Evolutionary conservation across 2,113 vertebrate genomes (phyloP).

Genomic region (Miniopterus natalensis): DNA sequence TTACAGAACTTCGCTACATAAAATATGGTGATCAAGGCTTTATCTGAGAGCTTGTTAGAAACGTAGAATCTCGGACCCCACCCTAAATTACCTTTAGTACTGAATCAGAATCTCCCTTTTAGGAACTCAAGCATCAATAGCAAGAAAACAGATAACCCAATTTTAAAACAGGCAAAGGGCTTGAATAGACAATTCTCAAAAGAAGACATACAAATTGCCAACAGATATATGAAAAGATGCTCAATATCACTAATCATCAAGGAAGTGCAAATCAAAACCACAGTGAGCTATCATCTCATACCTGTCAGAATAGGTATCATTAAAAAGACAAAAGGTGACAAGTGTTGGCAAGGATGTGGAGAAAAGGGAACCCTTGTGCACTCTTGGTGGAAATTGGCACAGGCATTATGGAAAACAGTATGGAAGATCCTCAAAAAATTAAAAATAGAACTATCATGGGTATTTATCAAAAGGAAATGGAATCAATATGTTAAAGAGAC

Average conservation of each 20-base stretch:
- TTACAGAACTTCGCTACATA: background rate
- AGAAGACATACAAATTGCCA: slow-evolving; percentile 27
- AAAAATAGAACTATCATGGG: background rate
- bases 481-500: background rate
- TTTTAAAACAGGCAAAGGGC: background rate
- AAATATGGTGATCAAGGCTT: background rate
- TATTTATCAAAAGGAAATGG: background rate
- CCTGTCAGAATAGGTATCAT: background rate
- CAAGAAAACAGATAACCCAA: background rate
- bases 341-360: background rate
- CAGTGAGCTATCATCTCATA: background rate
- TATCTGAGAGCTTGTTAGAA: background rate
- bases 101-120: slow-evolving; percentile 9
- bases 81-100: background rate
- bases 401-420: slow-evolving; percentile 19
- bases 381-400: background rate
- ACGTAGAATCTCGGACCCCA: background rate
- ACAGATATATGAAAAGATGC: slow-evolving; percentile 7
- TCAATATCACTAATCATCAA: background rate
- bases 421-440: background rate
- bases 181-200: slow-evolving; percentile 27
- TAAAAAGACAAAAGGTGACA: slow-evolving; percentile 36
- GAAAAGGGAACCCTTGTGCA: background rate
- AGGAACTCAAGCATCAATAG: background rate
- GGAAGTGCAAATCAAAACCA: slow-evolving; percentile 63